A percentile compares a stretch with the other conserved stretches of the same genome.
Evolutionary conservation across 2,113 vertebrate genomes (phyloP).

Genomic region (Echinops telfairi): DNA sequence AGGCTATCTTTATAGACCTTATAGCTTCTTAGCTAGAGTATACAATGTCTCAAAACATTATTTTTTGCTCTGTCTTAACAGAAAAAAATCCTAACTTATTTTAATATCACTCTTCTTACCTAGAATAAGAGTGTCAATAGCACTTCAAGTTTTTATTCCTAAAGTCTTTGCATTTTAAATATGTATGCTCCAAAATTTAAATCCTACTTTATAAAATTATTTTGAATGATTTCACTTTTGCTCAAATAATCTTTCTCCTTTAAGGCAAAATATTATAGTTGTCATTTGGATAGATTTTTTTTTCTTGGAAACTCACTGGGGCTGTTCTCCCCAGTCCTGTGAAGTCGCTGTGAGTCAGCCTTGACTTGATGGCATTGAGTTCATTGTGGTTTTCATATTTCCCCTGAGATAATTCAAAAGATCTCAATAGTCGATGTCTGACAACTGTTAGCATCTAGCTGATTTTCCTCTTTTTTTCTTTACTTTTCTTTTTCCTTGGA

Average conservation of each 20-base stretch:
- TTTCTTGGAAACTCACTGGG: too few relatives aligned
- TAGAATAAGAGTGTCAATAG: background rate
- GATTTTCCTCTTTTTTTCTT: constrained; percentile 42
- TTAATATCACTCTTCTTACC: background rate
- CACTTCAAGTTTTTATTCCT: background rate
- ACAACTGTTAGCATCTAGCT: background rate
- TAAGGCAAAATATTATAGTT: background rate
- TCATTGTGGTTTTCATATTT: background rate
- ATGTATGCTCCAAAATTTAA: background rate
- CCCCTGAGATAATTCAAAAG: background rate
- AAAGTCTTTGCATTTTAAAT: constrained; percentile 20
- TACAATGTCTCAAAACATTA: background rate
- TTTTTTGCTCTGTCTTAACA: background rate
- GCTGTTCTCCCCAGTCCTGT: too few relatives aligned
- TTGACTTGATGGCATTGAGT: too few relatives aligned
- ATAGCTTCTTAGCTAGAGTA: background rate
- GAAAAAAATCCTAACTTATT: background rate
- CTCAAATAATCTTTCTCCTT: background rate
- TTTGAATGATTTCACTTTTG: background rate
- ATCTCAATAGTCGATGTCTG: background rate
- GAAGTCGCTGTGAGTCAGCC: too few relatives aligned
- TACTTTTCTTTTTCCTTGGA: background rate
- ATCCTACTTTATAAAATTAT: background rate
- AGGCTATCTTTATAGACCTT: background rate
- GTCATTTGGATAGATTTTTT: background rate